Evolutionary conservation across 2,888 invertebrate genomes (phyloP).

Genomic region (Cerastis rubricosa): DNA sequence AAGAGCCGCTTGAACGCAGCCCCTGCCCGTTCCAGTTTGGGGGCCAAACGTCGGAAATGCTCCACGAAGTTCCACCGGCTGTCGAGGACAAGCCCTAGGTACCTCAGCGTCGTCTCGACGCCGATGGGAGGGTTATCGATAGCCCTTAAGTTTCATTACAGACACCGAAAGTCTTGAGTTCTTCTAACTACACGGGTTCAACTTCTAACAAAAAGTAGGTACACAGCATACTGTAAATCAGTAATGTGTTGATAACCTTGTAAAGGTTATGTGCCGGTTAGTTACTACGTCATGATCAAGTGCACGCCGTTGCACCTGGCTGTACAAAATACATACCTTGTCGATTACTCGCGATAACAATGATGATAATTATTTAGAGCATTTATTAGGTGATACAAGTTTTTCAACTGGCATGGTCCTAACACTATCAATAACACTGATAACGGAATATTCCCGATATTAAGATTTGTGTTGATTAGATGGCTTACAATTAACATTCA

Average conservation of each 20-base stretch:
- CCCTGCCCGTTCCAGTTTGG: no score
- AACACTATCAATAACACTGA: no score
- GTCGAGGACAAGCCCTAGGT: no score
- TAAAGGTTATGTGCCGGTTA: neutral
- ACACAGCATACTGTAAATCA: neutral
- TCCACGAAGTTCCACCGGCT: no score
- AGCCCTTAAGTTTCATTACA: no score
- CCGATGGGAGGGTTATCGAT: no score
- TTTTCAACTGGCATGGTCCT: no score
- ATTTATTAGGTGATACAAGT: conserved; percentile 10
- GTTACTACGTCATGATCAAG: conserved; percentile 26
- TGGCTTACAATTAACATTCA: neutral
- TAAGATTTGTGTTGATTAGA: conserved; percentile 6
- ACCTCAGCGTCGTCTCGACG: no score
- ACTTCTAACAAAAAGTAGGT: neutral
- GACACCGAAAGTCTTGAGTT: neutral
- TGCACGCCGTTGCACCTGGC: conserved; percentile 3
- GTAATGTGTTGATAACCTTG: conserved; percentile 39
- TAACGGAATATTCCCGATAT: no score
- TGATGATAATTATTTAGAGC: conserved; percentile 12
- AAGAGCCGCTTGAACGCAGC: no score
- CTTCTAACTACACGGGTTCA: no score
- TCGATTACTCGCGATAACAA: conserved; percentile 32
- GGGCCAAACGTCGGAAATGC: no score
- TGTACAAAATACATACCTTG: conserved; percentile 9